phyloP scores from a whole-genome alignment of 2,888 invertebrate genomes.

The Chymomyza caudatula region DNA sequence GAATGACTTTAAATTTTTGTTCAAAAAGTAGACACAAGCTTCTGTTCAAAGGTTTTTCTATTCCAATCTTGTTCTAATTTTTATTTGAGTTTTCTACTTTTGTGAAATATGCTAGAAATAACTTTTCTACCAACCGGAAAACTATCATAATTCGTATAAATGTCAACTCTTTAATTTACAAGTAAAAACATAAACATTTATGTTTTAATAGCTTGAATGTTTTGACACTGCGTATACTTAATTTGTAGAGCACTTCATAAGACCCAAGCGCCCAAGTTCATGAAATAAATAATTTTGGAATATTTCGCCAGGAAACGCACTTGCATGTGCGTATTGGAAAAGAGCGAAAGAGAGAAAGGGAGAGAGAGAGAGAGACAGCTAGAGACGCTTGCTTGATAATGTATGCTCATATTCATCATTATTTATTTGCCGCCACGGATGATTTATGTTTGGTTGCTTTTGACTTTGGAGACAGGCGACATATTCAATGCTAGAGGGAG shows the following conservation, averaged over 20 bases:
- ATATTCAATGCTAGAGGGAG: conserved; percentile 10
- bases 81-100: too few species aligned
- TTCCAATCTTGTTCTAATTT: too few species aligned
- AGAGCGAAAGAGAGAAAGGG: not conserved
- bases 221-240: not conserved
- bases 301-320: not conserved
- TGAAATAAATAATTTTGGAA: not conserved
- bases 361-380: not conserved
- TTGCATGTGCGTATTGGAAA: not conserved
- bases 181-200: not conserved
- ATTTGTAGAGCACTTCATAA: not conserved
- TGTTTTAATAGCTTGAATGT: not conserved
- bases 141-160: too few species aligned
- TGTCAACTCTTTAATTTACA: too few species aligned
- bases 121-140: too few species aligned
- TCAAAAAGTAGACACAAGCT: too few species aligned
- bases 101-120: too few species aligned
- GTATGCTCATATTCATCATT: conserved; percentile 28
- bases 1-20: too few species aligned
- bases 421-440: conserved; percentile 58
- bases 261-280: not conserved
- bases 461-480: conserved; percentile 36
- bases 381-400: conserved; percentile 37
- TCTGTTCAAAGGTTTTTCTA: too few species aligned
- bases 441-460: conserved; percentile 53